Base-by-base conservation (phyloP, 2,797 vertebrate species). In the Salarias fasciatus region DNA sequence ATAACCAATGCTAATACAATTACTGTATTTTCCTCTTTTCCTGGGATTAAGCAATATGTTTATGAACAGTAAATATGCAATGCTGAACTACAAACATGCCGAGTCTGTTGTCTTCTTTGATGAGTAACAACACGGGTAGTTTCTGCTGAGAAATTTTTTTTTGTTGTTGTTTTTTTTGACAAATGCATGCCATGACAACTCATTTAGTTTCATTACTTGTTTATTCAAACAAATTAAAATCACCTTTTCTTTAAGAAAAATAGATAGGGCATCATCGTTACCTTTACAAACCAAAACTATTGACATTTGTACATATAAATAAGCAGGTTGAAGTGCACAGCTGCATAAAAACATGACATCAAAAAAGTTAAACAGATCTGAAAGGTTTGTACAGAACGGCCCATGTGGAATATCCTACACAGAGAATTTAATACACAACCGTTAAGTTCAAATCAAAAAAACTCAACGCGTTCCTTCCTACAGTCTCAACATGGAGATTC, bases 271-370 rank as follows among this genome's bases (percentile, higher is more conserved):
- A 55, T 79, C 43, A 31, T 69, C 56, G 62, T 77, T 66, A 79
- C 63, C 63, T 77, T 82, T 87, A 85, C 74, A 88, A 88, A 89
- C 86, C 55, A 68, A 75, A 31, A 44, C 79, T 86, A 87, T 89
- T 79, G 24, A 89, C 88, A 88, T 89, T 69, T 89, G 43, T 91
- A 88, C 88, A 90, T 79, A 90, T 90, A 91, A 90, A 90, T 91
- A 89, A 73, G 13, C 74, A 82, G 48, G 41, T 77, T 73, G 59
- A 55, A 75, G 65, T 77, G 71, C 63, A 79, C 64, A 54, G 13
- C 82, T 51, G 51, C 15, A 60, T 80, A 71, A 57, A 85, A 81
- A 72, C 49, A 69, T 57, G 14, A 80, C 68, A 63, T 56, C 48
- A 81, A 78, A 86, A 82, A 64, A 29, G 68, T 80, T 60, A 53